Percentiles rank a stretch among this genome's conserved stretches.
Evolutionary conservation across 2,797 vertebrate genomes (phyloP).

Genomic region (Linurgus olivaceus): DNA sequence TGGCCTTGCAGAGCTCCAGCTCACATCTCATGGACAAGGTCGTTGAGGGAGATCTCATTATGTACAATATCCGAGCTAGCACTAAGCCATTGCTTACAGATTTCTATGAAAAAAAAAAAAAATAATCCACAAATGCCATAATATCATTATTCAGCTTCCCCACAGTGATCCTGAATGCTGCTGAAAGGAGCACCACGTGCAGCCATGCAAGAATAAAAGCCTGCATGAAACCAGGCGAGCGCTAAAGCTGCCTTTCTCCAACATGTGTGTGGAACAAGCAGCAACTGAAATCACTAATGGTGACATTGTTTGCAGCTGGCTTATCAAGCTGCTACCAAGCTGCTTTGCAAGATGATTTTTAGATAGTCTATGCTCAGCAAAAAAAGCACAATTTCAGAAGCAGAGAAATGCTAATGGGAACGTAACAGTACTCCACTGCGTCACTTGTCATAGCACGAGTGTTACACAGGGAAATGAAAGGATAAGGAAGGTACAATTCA

Average conservation of each 20-base stretch:
- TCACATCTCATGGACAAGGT: background rate
- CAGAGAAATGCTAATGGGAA: background rate
- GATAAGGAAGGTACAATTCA: background rate
- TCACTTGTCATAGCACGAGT: background rate
- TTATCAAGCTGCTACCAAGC: background rate
- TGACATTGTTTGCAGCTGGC: background rate
- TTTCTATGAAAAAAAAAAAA: background rate
- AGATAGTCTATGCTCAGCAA: background rate
- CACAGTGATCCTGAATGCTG: background rate
- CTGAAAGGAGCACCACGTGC: background rate
- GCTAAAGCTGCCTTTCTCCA: background rate
- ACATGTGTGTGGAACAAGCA: background rate
- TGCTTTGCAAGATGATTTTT: background rate
- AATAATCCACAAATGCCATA: background rate
- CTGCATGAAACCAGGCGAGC: background rate
- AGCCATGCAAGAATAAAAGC: background rate
- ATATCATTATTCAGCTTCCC: background rate
- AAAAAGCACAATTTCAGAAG: background rate
- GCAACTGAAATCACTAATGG: background rate
- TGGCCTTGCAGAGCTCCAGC: background rate
- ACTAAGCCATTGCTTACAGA: background rate
- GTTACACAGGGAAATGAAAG: background rate
- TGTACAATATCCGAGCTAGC: background rate
- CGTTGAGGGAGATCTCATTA: background rate
- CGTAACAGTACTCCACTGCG: accelerated